Base-by-base conservation (phyloP, 2,888 invertebrate genomes). In the Onthophagus sagittarius region DNA sequence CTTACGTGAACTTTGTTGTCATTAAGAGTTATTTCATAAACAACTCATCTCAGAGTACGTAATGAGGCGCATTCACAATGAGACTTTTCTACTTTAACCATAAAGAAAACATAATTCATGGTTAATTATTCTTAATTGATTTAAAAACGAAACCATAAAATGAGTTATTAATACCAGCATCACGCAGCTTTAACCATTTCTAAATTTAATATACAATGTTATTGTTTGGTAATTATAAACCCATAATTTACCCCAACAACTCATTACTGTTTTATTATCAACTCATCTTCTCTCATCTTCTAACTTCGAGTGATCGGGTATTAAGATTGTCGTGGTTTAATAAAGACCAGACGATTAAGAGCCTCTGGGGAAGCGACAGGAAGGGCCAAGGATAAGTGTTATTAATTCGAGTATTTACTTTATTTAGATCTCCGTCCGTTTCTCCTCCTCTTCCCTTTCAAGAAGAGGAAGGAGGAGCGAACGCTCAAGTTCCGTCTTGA, bases 401-500 rank as follows among this genome's bases (percentile, higher is more conserved):
- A 53, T 53, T 75, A 73, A 75, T 75, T 75, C 75, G 72, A 76
- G 78, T 78, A 77, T 79, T 79, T 76, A 78, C 77, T 78, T 79
- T 78, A 79, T 77, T 79, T 77, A 75, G 76, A 75, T 75, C 76
- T 77, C 77, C 78, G 23, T 78, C 79, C 70, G 73, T 62, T 71
- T 73, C 73, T 71, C 32, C 77, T 78, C 77, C 79, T 79, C 81
- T 82, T 23, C 23, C 23, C 23, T 23, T 23, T 23, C 1, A 23
- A 23, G 23, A 23, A 23, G 23, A 23, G 23, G 23, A 23, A 23
- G 80, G 81, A n/a, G n/a, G 23, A 14, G 6, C 23, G n/a, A 5
- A 23, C 15, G 23, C 67, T 67, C 32, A 31, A 67, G 23, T 67
- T 31, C 67, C 67, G 31, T 23, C 67, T 32, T 70, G 72, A 78